These are phyloP conservation scores for Bufo gargarizans DNA, from an alignment of 2,113 vertebrate species.

Conservation along the genomic window DNA sequence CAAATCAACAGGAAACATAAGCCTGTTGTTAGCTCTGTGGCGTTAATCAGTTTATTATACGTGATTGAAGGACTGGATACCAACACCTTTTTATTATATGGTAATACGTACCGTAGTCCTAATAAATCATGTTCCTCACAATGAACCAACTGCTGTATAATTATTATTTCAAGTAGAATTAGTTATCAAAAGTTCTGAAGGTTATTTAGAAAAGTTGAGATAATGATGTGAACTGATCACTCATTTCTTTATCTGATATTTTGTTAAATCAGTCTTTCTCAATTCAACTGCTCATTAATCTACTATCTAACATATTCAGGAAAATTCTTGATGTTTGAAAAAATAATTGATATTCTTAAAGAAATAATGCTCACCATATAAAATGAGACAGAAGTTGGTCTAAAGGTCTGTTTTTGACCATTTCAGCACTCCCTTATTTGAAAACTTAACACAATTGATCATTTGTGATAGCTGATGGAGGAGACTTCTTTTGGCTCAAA, in stretches of 20 bases:
- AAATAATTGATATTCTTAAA: too few species aligned
- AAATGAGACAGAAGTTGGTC: too few species aligned
- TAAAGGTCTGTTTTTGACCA: too few species aligned
- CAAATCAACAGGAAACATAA: neutral
- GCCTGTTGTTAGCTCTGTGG: neutral
- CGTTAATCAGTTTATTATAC: constrained; percentile 4
- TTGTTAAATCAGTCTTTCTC: neutral
- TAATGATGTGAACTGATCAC: neutral
- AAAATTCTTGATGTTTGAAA: too few species aligned
- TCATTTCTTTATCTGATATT: neutral
- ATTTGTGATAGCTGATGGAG: too few species aligned
- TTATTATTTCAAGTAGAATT: neutral
- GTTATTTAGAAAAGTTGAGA: neutral
- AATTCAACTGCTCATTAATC: neutral
- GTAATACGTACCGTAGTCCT: neutral
- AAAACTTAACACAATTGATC: too few species aligned
- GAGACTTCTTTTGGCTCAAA: too few species aligned
- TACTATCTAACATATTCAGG: too few species aligned
- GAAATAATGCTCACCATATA: too few species aligned
- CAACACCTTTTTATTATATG: neutral
- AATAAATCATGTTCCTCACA: neutral
- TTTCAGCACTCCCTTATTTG: too few species aligned
- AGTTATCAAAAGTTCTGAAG: neutral
- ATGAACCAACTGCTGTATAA: neutral
- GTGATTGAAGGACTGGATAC: neutral